Percentiles rank a stretch among this genome's conserved stretches.
These are phyloP conservation scores for Serilophus lunatus DNA, from an alignment of 2,113 vertebrate species.

Conservation along the genomic window DNA sequence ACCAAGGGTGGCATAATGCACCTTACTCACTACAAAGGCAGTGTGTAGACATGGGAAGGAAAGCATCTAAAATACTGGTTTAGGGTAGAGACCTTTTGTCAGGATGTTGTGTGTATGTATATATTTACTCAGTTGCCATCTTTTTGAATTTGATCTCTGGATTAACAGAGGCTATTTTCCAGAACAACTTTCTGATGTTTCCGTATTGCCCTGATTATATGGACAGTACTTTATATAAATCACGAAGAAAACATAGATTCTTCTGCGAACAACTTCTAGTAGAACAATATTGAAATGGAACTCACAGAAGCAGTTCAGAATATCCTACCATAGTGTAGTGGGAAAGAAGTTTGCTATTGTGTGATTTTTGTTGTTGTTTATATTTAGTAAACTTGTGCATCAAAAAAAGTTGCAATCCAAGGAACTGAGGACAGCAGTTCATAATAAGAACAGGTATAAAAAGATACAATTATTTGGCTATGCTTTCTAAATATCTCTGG, in stretches of 20 bases:
- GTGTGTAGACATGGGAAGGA: background rate
- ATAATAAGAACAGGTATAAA: background rate
- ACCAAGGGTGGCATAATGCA: background rate
- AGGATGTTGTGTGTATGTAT: background rate
- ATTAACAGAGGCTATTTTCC: background rate
- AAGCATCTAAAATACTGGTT: background rate
- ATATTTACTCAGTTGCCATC: background rate
- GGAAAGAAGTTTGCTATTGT: fast-evolving
- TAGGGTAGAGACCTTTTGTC: background rate
- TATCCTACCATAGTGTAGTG: background rate
- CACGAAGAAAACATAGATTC: background rate
- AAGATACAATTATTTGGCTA: background rate
- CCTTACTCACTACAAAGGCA: background rate
- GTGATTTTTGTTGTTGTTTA: background rate
- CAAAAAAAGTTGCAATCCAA: background rate
- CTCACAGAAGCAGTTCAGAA: background rate
- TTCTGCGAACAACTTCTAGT: background rate
- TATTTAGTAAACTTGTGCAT: background rate
- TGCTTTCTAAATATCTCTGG: background rate
- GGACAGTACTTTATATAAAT: background rate
- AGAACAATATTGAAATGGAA: background rate
- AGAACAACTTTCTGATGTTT: background rate
- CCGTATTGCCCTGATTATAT: background rate
- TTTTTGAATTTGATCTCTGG: background rate
- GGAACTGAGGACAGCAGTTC: background rate